Percentiles rank a stretch among this genome's conserved stretches.
Evolutionary conservation across 2,888 invertebrate species (phyloP).

Genomic region (Zygothrica quintamaculata): DNA sequence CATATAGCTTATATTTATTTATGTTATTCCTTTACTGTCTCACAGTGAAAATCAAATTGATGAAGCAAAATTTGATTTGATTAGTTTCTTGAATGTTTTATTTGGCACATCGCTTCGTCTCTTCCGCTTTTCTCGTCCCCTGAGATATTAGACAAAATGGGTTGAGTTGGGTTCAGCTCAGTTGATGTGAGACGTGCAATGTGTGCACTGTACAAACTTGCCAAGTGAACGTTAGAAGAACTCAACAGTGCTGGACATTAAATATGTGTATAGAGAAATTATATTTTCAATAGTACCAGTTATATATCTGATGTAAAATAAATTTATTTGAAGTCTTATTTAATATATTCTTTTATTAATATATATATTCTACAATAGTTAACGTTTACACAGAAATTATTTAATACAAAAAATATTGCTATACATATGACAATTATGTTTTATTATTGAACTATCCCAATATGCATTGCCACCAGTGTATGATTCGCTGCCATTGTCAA

Average conservation of each 20-base stretch:
- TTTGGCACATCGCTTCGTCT: conserved; percentile 26
- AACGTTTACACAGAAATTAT: too few species aligned
- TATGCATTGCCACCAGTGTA: conserved; percentile 45
- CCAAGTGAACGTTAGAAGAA: conserved; percentile 7
- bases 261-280: conserved; percentile 8
- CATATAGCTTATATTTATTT: conserved; percentile 15
- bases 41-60: conserved; percentile 60
- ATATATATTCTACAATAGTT: too few species aligned
- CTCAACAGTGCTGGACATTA: conserved; percentile 32
- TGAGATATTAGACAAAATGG: conserved; percentile 7
- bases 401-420: too few species aligned
- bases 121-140: conserved; percentile 6
- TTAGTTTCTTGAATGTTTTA: conserved; percentile 42
- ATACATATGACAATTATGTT: too few species aligned
- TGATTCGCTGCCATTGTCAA: conserved; percentile 19
- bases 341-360: too few species aligned
- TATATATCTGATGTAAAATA: too few species aligned
- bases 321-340: too few species aligned
- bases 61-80: conserved; percentile 63
- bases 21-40: conserved; percentile 17
- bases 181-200: conserved; percentile 14
- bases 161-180: conserved; percentile 30
- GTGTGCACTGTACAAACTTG: neutral
- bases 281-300: too few species aligned
- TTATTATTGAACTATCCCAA: too few species aligned